phyloP scores from a whole-genome alignment of 2,113 vertebrate genomes.

The Pelusios castaneus region DNA sequence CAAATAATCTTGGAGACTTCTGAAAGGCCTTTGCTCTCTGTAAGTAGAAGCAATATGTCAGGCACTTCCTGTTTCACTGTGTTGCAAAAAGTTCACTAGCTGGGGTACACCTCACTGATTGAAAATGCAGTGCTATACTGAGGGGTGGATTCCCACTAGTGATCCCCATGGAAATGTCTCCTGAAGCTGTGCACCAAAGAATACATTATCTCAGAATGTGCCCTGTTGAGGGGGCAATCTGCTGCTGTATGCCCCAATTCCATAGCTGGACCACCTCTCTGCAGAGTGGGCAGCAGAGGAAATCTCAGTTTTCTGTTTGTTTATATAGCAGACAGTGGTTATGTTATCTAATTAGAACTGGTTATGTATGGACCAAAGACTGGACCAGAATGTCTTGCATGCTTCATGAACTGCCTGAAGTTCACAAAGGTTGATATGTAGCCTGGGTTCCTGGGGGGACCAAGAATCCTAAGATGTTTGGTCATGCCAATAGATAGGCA shows the following conservation, averaged over 20 bases:
- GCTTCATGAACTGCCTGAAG: too few relatives aligned
- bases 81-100: background rate
- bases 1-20: background rate
- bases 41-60: background rate
- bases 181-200: background rate
- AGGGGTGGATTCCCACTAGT: background rate
- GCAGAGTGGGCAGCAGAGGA: background rate
- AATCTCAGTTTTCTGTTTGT: background rate
- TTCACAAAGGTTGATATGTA: too few relatives aligned
- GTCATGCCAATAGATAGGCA: too few relatives aligned
- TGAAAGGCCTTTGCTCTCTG: background rate
- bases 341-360: background rate
- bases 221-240: too few relatives aligned
- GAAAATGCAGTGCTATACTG: background rate
- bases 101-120: background rate
- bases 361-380: background rate
- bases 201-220: background rate
- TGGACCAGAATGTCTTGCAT: background rate
- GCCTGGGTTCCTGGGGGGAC: too few relatives aligned
- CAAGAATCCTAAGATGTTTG: too few relatives aligned
- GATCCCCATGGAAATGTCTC: background rate
- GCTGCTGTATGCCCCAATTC: background rate
- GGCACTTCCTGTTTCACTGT: background rate
- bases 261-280: background rate
- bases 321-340: background rate